Conservation (phyloP, 2,113 vertebrate genomes). For the Clarias magur region DNA sequence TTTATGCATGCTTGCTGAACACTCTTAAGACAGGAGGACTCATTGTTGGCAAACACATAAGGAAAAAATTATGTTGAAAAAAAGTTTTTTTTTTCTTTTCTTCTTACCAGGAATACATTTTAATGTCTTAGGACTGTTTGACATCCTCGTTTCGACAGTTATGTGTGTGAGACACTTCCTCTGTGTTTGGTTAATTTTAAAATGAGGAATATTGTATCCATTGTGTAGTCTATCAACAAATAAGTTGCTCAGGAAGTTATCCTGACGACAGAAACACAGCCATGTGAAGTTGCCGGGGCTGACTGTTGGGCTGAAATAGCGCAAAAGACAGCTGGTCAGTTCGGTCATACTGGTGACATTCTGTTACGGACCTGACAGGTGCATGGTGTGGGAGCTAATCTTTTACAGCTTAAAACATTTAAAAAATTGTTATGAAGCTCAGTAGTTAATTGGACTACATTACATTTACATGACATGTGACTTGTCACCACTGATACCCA, state of each 20-base stretch:
- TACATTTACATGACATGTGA: background rate
- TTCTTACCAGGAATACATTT: too few species aligned
- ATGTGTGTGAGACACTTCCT: conserved; percentile 8
- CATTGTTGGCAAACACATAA: background rate
- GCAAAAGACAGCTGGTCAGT: background rate
- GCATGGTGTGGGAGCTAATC: background rate
- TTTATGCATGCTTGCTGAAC: background rate
- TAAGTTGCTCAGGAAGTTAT: conserved; percentile 10
- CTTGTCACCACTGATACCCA: background rate
- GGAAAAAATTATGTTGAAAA: background rate
- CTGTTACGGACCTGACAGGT: background rate
- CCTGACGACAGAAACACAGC: background rate
- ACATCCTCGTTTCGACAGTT: background rate
- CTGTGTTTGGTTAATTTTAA: background rate
- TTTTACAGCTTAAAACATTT: background rate
- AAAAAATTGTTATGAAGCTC: background rate
- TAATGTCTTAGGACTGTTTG: background rate
- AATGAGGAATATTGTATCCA: conserved; percentile 11
- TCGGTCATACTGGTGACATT: background rate
- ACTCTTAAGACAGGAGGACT: background rate
- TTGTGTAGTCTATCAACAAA: conserved; percentile 6
- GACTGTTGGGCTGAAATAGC: background rate
- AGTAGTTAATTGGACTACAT: background rate
- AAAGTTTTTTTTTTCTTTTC: background rate
- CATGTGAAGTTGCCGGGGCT: background rate